Base-by-base conservation (phyloP, 2,113 vertebrate species). In the Taurulus bubalis region DNA sequence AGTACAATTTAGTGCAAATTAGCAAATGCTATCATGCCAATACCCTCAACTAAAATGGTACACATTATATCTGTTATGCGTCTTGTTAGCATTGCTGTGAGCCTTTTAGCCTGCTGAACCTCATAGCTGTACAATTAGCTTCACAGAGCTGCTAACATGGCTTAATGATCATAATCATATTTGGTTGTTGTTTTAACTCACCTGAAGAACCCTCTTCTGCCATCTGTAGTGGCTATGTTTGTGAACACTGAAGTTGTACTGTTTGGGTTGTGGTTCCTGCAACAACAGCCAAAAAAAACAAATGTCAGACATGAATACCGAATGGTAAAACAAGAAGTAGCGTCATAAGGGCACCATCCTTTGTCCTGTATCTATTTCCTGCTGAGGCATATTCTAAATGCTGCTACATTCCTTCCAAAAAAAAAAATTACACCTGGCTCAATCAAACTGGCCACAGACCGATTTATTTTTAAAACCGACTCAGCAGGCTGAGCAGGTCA, bases 121-220 rank as follows among this genome's bases (percentile, higher is more conserved):
- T 2, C 6, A 36, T 14, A 22, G 68, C 63, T 28, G 36, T 1
- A 10, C 20, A 45, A n/a, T 20, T 49, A 26, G 32, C n/a, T 7
- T 63, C 7, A 9, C 18, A 32, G 34, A 64, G 14, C 36, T 45
- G 60, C 12, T 47, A 15, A 15, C 28, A 47, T 16, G 11, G 28
- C 49, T 9, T 15, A 4, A 0, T 3, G 14, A 49, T 30, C 9
- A 34, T 30, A 0, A 0, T 24, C 4, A 10, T 60, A 22, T 51
- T 49, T 30, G 49, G 8, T 18, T 47, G 45, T 47, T 53, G 10
- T 69, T 28, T 12, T 10, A 20, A 72, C 92, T 90, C 87, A 95
- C 95, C 96, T 96, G 94, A 62, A 96, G 76, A 68, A 96, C 92
- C 0, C 94, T 65, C 70, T 98, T 96, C 93, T 96, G 95, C 95